Conservation (phyloP, 2,888 invertebrate genomes). For the Apamea crenata region DNA sequence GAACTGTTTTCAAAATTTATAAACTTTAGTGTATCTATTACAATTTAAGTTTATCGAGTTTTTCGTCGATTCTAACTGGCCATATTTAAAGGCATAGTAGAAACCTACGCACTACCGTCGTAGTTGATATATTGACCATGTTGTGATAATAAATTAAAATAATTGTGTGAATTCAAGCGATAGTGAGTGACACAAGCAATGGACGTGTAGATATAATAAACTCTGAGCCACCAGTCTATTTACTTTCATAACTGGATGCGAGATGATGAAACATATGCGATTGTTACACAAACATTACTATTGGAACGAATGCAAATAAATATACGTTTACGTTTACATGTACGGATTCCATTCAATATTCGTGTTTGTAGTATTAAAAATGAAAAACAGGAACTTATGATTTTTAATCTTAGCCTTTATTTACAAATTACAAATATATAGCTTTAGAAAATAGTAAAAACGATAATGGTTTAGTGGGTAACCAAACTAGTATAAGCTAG, state of each 20-base stretch:
- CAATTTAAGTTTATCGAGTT: neutral
- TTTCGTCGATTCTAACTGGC: neutral
- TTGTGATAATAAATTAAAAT: slow-evolving; percentile 8
- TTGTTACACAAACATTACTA: slow-evolving; percentile 14
- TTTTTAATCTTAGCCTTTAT: slow-evolving; percentile 24
- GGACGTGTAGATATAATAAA: neutral
- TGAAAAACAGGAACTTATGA: slow-evolving; percentile 3
- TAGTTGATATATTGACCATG: slow-evolving; percentile 15
- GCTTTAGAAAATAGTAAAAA: slow-evolving; percentile 11
- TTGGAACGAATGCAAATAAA: slow-evolving; percentile 16
- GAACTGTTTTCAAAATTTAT: neutral
- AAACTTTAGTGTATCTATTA: neutral
- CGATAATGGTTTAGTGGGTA: neutral
- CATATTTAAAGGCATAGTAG: slow-evolving; percentile 1
- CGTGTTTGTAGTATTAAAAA: slow-evolving; percentile 11
- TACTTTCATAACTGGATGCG: slow-evolving; percentile 28
- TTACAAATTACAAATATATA: slow-evolving; percentile 24
- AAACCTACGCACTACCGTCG: slow-evolving; percentile 20
- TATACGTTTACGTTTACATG: neutral
- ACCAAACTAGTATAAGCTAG: neutral
- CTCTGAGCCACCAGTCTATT: slow-evolving; percentile 1
- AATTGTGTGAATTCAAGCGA: slow-evolving; percentile 19
- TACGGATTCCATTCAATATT: neutral
- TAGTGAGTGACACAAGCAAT: slow-evolving; percentile 21
- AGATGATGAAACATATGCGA: slow-evolving; percentile 31